These are phyloP conservation scores for Apostichopus leukothele DNA, from an alignment of 53 echinoderm and acorn worm genomes.

Conservation along the genomic window DNA sequence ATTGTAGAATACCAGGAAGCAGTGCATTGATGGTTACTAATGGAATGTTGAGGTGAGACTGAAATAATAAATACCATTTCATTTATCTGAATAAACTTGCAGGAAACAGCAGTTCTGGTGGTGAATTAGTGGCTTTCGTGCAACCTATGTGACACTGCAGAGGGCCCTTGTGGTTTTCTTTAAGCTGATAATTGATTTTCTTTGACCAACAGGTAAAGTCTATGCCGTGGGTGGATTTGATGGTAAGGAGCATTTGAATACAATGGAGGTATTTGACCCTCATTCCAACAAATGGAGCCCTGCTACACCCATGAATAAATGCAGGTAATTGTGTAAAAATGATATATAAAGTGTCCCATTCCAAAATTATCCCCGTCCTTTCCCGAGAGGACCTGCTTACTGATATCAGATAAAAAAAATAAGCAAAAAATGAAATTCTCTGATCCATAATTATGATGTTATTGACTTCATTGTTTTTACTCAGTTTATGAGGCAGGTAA, in stretches of 20 bases:
- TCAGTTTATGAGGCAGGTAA: too few relatives aligned
- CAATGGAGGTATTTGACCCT: slow-evolving; percentile 83
- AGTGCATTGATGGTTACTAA: neutral
- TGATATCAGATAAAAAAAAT: too few relatives aligned
- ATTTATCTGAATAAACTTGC: neutral
- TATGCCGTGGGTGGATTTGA: slow-evolving; percentile 93
- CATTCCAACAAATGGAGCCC: slow-evolving; percentile 79
- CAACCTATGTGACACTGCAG: too few relatives aligned
- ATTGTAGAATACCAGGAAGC: too few relatives aligned
- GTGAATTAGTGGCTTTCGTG: neutral
- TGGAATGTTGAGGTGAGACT: neutral
- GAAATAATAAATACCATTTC: neutral
- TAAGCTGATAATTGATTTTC: too few relatives aligned
- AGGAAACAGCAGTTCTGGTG: neutral
- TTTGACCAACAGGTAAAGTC: slow-evolving; percentile 66
- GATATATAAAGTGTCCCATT: neutral
- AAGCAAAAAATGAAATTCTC: too few relatives aligned
- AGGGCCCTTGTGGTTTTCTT: too few relatives aligned
- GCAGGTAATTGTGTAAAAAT: slow-evolving; percentile 53
- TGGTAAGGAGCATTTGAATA: slow-evolving; percentile 87
- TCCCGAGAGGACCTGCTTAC: too few relatives aligned
- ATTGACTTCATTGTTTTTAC: too few relatives aligned
- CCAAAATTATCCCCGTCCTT: neutral
- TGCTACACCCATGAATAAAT: slow-evolving; percentile 82
- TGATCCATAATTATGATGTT: too few relatives aligned